Conservation (phyloP, 2,797 vertebrate species). For the Premnoplex brunnescens region DNA sequence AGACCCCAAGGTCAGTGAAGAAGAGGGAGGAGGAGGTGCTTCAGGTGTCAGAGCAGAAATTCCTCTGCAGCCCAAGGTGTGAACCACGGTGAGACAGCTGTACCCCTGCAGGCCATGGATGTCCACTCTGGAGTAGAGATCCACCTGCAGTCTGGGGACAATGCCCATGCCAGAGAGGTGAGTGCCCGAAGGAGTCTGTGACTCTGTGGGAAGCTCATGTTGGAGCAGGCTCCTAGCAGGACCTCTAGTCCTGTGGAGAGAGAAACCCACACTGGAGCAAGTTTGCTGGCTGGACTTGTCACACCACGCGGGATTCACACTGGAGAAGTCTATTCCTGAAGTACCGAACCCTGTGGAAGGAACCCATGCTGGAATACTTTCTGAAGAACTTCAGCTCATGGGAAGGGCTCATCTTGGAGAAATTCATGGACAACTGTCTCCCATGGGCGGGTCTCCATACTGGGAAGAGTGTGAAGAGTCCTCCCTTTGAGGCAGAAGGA, state of each 20-base stretch:
- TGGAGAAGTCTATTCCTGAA: not conserved
- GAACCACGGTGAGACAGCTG: not conserved
- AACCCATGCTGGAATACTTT: not conserved
- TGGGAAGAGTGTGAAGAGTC: not conserved
- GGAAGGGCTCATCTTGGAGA: not conserved
- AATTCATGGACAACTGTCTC: not conserved
- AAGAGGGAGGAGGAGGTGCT: not conserved
- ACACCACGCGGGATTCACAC: not conserved
- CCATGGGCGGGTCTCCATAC: not conserved
- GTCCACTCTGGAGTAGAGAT: not conserved
- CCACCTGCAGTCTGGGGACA: not conserved
- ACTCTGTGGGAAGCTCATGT: not conserved
- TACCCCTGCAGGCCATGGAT: not conserved
- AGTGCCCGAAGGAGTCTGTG: not conserved
- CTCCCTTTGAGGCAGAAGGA: not conserved
- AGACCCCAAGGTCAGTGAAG: not conserved
- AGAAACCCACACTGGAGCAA: not conserved
- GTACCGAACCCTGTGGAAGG: not conserved
- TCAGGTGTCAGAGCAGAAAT: not conserved
- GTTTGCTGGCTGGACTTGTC: not conserved
- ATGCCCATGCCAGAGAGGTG: not conserved
- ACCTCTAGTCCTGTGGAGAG: not conserved
- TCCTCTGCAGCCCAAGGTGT: no score
- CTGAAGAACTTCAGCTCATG: not conserved
- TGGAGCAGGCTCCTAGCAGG: not conserved